These are phyloP conservation scores for Volucella inanis DNA, from an alignment of 2,888 invertebrate species.

Conservation along the genomic window DNA sequence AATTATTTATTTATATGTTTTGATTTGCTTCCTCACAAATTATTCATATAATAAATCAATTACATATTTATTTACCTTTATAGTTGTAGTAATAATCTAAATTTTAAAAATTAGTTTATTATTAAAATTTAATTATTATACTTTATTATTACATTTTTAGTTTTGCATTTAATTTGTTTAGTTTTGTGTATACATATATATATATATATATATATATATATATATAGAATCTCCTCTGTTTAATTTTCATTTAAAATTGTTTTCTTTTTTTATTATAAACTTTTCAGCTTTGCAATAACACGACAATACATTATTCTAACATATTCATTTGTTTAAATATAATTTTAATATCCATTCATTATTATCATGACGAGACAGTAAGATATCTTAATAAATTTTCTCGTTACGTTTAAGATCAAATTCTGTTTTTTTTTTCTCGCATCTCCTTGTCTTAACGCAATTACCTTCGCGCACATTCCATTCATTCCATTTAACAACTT, in stretches of 20 bases:
- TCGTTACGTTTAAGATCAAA: slow-evolving; percentile 42
- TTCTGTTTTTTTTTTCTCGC: neutral
- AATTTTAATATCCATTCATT: slow-evolving; percentile 40
- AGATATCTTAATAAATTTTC: slow-evolving; percentile 28
- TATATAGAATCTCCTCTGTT: slow-evolving; percentile 17
- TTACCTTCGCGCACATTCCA: slow-evolving; percentile 17
- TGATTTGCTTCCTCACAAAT: slow-evolving; percentile 61
- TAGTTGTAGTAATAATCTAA: slow-evolving; percentile 64
- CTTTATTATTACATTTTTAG: slow-evolving; percentile 32
- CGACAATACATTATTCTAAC: slow-evolving; percentile 23
- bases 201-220: slow-evolving; percentile 34
- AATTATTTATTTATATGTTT: slow-evolving; percentile 32
- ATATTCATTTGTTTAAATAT: slow-evolving; percentile 11
- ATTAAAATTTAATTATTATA: slow-evolving; percentile 43
- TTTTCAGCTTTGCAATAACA: slow-evolving; percentile 61
- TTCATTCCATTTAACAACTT: slow-evolving; percentile 41
- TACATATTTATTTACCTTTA: slow-evolving; percentile 41
- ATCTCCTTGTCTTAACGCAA: neutral
- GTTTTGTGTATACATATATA: slow-evolving; percentile 54
- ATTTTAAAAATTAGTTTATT: slow-evolving; percentile 64
- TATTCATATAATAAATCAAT: slow-evolving; percentile 46
- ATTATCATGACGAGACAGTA: slow-evolving; percentile 47
- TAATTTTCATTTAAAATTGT: slow-evolving; percentile 50
- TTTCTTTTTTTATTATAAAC: slow-evolving; percentile 23
- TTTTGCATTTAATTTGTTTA: slow-evolving; percentile 47